phyloP scores from a whole-genome alignment of 2,113 vertebrate species.

The Phylloscopus trochiloides region DNA sequence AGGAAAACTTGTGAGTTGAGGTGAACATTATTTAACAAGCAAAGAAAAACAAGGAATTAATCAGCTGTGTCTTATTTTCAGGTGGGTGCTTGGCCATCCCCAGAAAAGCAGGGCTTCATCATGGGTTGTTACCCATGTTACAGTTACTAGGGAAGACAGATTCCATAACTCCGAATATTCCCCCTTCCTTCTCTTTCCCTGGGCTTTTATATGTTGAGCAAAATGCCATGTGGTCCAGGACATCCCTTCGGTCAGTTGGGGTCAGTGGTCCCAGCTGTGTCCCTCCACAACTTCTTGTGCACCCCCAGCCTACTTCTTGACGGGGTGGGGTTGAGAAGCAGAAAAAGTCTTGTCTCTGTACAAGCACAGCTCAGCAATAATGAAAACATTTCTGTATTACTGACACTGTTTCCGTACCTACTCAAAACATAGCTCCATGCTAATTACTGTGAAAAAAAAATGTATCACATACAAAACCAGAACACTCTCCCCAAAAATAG shows the following conservation, averaged over 20 bases:
- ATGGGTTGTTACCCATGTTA: background rate
- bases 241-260: background rate
- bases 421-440: background rate
- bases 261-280: background rate
- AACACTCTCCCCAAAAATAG: background rate
- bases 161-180: background rate
- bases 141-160: background rate
- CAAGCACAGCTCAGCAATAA: background rate
- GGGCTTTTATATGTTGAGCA: background rate
- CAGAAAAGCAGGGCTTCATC: background rate
- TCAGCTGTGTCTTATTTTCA: background rate
- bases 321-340: background rate
- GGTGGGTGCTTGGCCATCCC: background rate
- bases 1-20: background rate
- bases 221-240: background rate
- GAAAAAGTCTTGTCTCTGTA: background rate
- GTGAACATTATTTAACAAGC: background rate
- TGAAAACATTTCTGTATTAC: background rate
- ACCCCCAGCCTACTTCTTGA: background rate
- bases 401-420: background rate
- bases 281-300: background rate
- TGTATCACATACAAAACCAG: accelerated
- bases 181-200: background rate
- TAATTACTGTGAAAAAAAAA: background rate
- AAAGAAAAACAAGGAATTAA: background rate